Evolutionary conservation across 2,888 invertebrate genomes (phyloP).

Genomic region (Habroteleia sp.): DNA sequence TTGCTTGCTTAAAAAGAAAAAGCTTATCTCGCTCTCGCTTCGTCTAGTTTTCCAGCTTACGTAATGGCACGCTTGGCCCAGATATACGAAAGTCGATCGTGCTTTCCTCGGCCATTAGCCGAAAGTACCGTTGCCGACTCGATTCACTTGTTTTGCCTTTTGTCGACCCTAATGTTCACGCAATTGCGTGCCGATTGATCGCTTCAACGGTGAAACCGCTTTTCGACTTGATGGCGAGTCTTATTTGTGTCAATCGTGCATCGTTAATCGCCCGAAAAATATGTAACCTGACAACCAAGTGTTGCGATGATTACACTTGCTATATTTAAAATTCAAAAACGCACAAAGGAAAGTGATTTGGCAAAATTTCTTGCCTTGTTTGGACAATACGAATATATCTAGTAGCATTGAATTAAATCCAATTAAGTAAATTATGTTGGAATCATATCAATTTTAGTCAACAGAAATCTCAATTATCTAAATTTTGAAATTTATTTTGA

Average conservation of each 20-base stretch:
- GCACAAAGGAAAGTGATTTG: no score
- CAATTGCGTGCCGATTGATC: conserved; percentile 1
- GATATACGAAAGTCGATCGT: conserved; percentile 20
- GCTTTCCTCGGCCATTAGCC: conserved; percentile 16
- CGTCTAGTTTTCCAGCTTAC: conserved; percentile 49
- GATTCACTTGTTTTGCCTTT: not conserved
- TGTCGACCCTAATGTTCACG: not conserved
- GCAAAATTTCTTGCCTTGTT: no score
- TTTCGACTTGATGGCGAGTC: not conserved
- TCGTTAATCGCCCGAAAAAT: not conserved
- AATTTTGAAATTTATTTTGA: no score
- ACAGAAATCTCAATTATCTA: no score
- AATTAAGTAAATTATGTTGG: no score
- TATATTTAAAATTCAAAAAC: conserved; percentile 7
- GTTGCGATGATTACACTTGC: not conserved
- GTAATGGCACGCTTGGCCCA: conserved; percentile 42
- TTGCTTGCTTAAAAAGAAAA: conserved; percentile 27
- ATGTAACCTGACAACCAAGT: not conserved
- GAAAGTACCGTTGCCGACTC: not conserved
- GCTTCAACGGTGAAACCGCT: not conserved
- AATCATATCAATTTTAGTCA: no score
- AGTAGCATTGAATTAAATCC: no score
- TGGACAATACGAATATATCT: no score
- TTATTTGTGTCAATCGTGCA: not conserved
- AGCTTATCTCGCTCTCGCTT: conserved; percentile 11